phyloP scores from a whole-genome alignment of 2,113 vertebrate genomes.

The Lepus timidus region DNA sequence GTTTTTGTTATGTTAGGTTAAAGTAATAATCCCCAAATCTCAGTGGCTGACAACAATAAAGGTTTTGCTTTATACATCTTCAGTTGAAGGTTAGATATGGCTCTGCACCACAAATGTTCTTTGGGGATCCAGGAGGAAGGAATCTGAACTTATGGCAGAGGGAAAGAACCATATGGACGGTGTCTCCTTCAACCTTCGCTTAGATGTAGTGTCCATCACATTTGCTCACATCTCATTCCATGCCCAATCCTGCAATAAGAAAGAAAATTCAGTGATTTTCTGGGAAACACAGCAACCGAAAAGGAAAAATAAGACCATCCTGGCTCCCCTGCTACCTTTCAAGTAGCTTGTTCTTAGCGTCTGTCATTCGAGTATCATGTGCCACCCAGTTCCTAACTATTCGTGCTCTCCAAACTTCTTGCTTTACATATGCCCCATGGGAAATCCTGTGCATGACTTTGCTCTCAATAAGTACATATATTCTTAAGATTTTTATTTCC shows the following conservation, averaged over 20 bases:
- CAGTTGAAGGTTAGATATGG: neutral
- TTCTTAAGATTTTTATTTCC: neutral
- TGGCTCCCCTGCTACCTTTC: neutral
- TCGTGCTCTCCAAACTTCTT: neutral
- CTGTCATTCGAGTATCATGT: neutral
- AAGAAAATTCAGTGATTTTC: neutral
- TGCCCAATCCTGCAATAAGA: neutral
- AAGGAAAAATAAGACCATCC: neutral
- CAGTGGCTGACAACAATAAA: neutral
- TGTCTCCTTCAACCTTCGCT: neutral
- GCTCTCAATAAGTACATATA: neutral
- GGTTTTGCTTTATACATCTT: neutral
- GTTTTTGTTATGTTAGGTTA: neutral
- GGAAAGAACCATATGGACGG: neutral
- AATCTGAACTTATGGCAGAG: neutral
- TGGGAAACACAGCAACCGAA: neutral
- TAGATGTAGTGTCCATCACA: neutral
- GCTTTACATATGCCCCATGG: neutral
- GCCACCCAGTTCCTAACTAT: neutral
- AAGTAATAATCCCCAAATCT: conserved; percentile 1
- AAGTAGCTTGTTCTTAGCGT: neutral
- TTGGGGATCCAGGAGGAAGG: neutral
- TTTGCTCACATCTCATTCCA: neutral
- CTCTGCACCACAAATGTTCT: neutral
- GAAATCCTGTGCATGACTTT: neutral